phyloP scores from a whole-genome alignment of 1,140 invertebrate species.

The Listronotus bonariensis region DNA sequence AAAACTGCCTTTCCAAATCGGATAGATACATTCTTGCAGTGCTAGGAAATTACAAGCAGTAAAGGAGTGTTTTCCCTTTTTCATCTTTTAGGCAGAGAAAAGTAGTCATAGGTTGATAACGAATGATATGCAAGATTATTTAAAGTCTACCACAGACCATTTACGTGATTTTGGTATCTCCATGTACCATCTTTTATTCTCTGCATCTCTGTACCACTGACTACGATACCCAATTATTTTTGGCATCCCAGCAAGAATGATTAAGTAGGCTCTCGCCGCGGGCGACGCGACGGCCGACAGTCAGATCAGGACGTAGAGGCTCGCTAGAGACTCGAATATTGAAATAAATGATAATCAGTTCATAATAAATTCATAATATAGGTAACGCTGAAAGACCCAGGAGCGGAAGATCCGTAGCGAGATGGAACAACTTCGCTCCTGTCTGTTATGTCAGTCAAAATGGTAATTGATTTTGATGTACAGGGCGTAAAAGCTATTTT shows the following conservation, averaged over 20 bases:
- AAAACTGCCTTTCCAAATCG: no score
- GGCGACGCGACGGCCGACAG: constrained; percentile 14
- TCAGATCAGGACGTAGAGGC: constrained; percentile 6
- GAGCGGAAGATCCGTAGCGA: constrained; percentile 9
- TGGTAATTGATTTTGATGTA: constrained; percentile 16
- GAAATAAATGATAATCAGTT: constrained; percentile 37
- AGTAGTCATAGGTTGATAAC: no score
- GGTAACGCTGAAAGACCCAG: constrained; percentile 5
- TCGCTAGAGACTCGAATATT: constrained; percentile 19
- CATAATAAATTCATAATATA: constrained; percentile 27
- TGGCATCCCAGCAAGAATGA: constrained; percentile 1
- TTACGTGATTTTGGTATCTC: no score
- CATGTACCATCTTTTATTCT: no score
- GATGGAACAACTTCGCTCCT: constrained; percentile 6
- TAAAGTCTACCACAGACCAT: no score
- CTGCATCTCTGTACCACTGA: no score
- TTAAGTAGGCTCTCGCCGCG: constrained; percentile 8
- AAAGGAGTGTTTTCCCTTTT: no score
- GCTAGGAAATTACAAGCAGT: no score
- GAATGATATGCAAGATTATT: no score
- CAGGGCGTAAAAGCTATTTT: constrained; percentile 13
- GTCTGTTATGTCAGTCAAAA: constrained; percentile 7
- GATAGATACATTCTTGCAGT: no score
- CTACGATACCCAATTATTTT: constrained; percentile 8
- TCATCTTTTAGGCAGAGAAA: no score